Evolutionary conservation across 2,113 vertebrate species (phyloP), one percentile per base, ranked within the genome.

Genomic region (Deroptyus accipitrinus): DNA sequence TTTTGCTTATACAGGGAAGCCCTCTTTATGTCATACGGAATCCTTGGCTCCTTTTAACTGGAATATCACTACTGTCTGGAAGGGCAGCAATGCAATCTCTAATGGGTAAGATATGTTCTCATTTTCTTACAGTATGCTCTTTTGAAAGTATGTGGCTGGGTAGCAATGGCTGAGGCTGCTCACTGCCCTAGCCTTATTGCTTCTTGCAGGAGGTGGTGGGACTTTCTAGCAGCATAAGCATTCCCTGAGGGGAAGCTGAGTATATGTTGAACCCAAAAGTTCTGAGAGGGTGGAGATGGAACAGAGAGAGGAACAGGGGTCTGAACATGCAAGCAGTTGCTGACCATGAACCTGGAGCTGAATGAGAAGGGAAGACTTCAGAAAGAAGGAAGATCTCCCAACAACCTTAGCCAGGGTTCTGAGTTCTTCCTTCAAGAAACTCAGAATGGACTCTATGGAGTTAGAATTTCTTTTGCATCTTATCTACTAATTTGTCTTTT

Each of bases 341-440:
- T 33, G 16, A 12, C 9, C 35, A 18, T 57, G 17, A 87, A 48
- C 11, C 28, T 46, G 13, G 5, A 94, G 49, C 10, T 42, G 63
- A 46, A 33, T 2, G 9, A 30, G 33, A 6, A 31, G 6, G 9
- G n/a, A 22, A 68, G n/a, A 28, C 6, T 30, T 46, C 0, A 2
- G 54, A 78, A 41, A 78, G 7, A 17, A 83, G 11, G 8, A 8
- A 57, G 5, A 35, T 4, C 13, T 75, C 63, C 13, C 15, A 51
- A 39, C 4, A 74, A 9, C 6, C 5, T 59, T 2, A 2, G 6
- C 3, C 11, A 61, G 19, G 6, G 11, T 37, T 51, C 19, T 55
- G 49, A 13, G 25, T 35, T 44, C 10, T 51, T 77, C 18, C 17
- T 64, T 77, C 20, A 16, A 57, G 37, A 46, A 81, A 44, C 12